Evolutionary conservation across 2,888 invertebrate genomes (phyloP).

Genomic region (Caenorhabditis sinica): DNA sequence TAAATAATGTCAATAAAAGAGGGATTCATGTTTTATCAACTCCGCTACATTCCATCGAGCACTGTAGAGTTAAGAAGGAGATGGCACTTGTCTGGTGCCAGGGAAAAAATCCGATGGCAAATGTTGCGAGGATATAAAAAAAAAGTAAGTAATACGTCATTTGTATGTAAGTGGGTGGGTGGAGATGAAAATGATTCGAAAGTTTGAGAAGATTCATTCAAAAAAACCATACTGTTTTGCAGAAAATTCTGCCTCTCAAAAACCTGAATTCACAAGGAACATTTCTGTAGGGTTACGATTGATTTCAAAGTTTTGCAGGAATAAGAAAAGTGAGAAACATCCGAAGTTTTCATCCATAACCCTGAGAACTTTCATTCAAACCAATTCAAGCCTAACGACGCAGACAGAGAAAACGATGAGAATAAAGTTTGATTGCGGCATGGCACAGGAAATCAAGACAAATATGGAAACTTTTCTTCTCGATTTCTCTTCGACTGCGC

Average conservation of each 20-base stretch:
- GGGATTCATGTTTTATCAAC: conserved; percentile 63
- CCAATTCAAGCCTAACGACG: conserved; percentile 21
- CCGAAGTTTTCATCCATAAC: neutral
- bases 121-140: conserved; percentile 20
- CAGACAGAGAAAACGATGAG: conserved; percentile 28
- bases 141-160: conserved; percentile 4
- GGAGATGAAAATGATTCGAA: neutral
- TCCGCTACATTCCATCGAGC: conserved; percentile 36
- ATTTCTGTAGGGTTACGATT: too few species aligned
- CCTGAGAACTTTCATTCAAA: conserved; percentile 7
- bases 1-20: conserved; percentile 63
- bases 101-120: conserved; percentile 3
- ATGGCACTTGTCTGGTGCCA: conserved; percentile 54
- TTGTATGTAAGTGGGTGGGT: neutral
- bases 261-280: too few species aligned
- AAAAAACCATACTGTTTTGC: neutral
- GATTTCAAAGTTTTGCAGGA: neutral
- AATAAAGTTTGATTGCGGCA: conserved; percentile 58
- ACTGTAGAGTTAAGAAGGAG: conserved; percentile 27
- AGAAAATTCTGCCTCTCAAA: too few species aligned
- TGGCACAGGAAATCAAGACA: conserved; percentile 60
- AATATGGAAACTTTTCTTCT: conserved; percentile 47
- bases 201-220: neutral
- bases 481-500: neutral
- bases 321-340: neutral